A percentile compares a stretch with the other conserved stretches of the same genome.
Conservation (phyloP, 2,797 vertebrate species). For the Sebastes kiyomatsui region DNA sequence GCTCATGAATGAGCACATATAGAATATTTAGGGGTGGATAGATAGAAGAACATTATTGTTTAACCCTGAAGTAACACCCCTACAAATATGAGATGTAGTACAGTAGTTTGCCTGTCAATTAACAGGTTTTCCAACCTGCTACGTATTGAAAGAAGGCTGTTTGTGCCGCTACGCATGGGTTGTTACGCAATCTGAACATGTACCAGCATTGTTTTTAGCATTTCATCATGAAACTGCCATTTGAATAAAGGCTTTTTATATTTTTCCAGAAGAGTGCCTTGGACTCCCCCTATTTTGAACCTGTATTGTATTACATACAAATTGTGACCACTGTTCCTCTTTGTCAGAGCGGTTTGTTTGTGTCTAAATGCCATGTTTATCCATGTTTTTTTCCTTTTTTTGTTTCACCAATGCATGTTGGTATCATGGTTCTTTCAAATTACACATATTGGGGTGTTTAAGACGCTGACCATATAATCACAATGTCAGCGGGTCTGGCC, state of each 20-base stretch:
- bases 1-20: neutral
- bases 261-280: too few relatives aligned
- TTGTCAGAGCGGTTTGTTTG: conserved; percentile 1
- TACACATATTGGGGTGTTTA: neutral
- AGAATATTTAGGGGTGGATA: neutral
- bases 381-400: neutral
- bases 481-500: neutral
- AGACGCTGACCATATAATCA: neutral
- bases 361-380: neutral
- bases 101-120: neutral
- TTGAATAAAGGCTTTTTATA: too few relatives aligned
- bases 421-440: too few relatives aligned
- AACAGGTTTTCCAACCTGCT: neutral
- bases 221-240: too few relatives aligned
- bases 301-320: neutral
- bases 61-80: neutral
- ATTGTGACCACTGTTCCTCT: conserved; percentile 40
- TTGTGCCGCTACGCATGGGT: too few relatives aligned
- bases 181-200: too few relatives aligned
- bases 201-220: too few relatives aligned
- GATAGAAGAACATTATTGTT: neutral
- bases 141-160: too few relatives aligned
- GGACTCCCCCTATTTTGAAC: too few relatives aligned
- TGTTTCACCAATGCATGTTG: neutral
- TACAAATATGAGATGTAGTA: neutral